Evolutionary conservation across 2,797 vertebrate genomes (phyloP), one percentile per base, ranked within the genome.

Genomic region (Xiphorhynchus erythropygius): DNA sequence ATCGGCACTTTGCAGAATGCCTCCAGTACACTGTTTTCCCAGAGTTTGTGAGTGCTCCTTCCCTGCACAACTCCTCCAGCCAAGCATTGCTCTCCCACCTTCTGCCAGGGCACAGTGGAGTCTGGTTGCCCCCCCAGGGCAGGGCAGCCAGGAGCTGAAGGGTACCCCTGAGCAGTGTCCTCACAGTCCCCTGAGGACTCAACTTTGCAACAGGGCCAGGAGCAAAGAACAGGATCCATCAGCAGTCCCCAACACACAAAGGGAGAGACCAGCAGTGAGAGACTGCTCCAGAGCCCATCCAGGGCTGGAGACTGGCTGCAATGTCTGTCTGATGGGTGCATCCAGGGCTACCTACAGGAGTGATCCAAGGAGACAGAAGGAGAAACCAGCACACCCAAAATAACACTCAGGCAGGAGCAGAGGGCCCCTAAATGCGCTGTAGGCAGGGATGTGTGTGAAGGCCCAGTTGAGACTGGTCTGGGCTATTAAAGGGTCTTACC

Each of bases 1-100:
- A 98, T 62, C 98, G 97, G 69, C 96, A 96, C 89, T 98, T 99
- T 85, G 95, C 97, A 0, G 96, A 98, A 2, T 97, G 98, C 4
- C 98, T 99, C 25, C 97, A 98, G 24, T 89, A 97, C 39, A 96
- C 97, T 91, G 97, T 98, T 56, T 98, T 99, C 84, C 98, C 99
- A 0, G 95, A 98, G 37, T 99, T 99, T 97, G 99, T 99, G 97
- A 99, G 99, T 98, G 32, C 27, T 35, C 33, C 67, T n/a, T 71
- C 44, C n/a, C 37, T 15, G 17, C 15, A 9, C 18, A 1, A 12
- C 50, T n/a, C 44, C 65, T 18, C 6, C 13, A n/a, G 62, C 56
- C 71, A 60, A 33, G 47, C 52, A 18, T 42, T 19, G 53, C 60
- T 18, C 47, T 76, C 46, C 27, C 46, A 24, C 15, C 44, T 41